These are phyloP conservation scores for Stylophora pistillata DNA, from an alignment of 64 coral and sea anemone genomes.

Conservation along the genomic window DNA sequence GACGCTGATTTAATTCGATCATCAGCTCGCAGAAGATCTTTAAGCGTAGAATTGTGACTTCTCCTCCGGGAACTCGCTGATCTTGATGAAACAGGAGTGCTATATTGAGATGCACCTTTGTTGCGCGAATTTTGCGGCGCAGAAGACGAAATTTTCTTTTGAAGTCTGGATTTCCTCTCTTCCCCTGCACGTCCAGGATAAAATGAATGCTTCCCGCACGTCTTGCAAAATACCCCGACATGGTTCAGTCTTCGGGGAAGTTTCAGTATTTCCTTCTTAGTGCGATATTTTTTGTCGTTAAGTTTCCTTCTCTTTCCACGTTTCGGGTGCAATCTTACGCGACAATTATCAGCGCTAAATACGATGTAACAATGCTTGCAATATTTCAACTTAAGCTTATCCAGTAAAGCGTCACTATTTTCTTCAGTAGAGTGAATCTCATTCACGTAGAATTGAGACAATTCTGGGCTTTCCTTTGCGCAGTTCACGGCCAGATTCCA, in stretches of 20 bases:
- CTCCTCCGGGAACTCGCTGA: conserved; percentile 35
- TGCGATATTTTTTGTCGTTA: background rate
- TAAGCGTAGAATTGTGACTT: conserved; percentile 27
- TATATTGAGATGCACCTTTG: background rate
- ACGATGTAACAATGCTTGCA: conserved; percentile 59
- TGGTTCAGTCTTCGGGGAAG: conserved; percentile 36
- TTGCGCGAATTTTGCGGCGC: background rate
- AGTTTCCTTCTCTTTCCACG: conserved; percentile 10
- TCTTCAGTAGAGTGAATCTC: conserved; percentile 8
- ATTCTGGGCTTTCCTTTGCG: conserved; percentile 24
- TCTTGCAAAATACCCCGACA: conserved; percentile 38
- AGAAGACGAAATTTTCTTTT: background rate
- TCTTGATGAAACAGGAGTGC: conserved; percentile 7
- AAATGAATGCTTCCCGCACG: conserved; percentile 29
- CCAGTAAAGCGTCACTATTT: background rate
- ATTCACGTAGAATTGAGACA: conserved; percentile 58
- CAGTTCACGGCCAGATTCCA: conserved; percentile 60
- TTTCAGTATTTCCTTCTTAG: background rate
- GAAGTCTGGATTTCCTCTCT: background rate
- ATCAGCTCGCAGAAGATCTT: conserved; percentile 32
- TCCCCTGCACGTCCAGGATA: conserved; percentile 5
- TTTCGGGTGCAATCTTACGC: conserved; percentile 47
- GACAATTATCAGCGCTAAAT: conserved; percentile 40
- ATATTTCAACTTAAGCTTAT: conserved; percentile 26
- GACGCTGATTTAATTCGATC: background rate